Conservation (phyloP, 2,113 vertebrate genomes). For the Ivindomyrus marchei region DNA sequence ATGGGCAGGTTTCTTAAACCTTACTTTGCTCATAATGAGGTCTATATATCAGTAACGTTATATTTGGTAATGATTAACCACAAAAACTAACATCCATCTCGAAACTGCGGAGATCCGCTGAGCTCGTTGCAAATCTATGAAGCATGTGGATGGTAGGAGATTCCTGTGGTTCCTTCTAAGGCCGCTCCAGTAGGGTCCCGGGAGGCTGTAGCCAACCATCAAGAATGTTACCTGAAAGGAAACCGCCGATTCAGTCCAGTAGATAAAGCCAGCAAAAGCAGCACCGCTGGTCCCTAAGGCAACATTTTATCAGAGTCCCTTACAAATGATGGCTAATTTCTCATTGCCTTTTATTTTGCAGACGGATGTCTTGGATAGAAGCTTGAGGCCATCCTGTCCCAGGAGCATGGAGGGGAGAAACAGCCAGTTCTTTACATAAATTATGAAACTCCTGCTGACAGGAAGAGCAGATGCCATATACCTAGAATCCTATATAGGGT, state of each 20-base stretch:
- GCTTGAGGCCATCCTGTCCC: not conserved
- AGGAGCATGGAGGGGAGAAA: not conserved
- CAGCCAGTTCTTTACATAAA: not conserved
- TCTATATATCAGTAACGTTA: not conserved
- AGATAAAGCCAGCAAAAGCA: not conserved
- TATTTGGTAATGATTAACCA: constrained; percentile 4
- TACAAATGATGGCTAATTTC: not conserved
- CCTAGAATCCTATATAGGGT: not conserved
- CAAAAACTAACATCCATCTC: not conserved
- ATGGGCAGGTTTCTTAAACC: not conserved
- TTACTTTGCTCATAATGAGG: constrained; percentile 5
- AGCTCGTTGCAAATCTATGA: not conserved
- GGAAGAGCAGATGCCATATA: not conserved
- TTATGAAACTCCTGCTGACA: not conserved
- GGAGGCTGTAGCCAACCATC: not conserved
- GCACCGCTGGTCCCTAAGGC: not conserved
- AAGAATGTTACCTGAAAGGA: not conserved
- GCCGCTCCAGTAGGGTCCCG: not conserved
- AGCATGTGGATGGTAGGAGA: not conserved
- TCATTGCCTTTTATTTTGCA: not conserved
- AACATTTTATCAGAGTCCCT: not conserved
- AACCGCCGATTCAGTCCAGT: not conserved
- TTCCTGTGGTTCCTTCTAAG: not conserved
- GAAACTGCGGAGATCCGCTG: not conserved
- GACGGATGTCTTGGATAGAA: not conserved